Conservation (phyloP, 2,888 invertebrate species). For the Strigamia maritima region DNA sequence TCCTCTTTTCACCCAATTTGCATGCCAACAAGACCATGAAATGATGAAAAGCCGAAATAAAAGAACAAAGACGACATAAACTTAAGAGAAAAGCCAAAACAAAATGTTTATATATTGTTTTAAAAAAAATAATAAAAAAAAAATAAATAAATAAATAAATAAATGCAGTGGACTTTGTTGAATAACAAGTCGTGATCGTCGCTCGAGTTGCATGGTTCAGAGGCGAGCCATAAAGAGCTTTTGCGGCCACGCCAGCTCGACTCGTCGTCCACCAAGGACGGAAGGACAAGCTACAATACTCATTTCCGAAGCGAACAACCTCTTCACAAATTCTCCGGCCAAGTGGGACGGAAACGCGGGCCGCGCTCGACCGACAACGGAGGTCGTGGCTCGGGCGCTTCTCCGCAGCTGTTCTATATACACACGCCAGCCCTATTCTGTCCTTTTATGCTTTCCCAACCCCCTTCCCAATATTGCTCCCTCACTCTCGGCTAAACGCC, state of each 20-base stretch:
- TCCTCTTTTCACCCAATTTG: background rate
- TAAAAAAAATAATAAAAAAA: too few relatives aligned
- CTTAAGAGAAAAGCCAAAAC: background rate
- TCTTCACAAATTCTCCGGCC: slow-evolving; percentile 23
- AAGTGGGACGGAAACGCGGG: slow-evolving; percentile 8
- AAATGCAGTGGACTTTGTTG: background rate
- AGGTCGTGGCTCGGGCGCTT: background rate
- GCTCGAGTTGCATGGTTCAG: slow-evolving; percentile 15
- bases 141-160: background rate
- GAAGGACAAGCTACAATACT: slow-evolving; percentile 16
- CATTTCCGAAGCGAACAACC: background rate
- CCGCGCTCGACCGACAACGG: slow-evolving; percentile 5
- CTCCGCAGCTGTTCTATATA: background rate
- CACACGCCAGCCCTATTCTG: background rate
- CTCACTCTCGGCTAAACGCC: slow-evolving; percentile 1
- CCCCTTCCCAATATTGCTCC: background rate
- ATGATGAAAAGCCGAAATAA: background rate
- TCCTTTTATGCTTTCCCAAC: background rate
- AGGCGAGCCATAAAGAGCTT: slow-evolving; percentile 23
- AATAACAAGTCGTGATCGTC: background rate
- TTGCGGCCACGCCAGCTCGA: slow-evolving; percentile 8
- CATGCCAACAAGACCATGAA: background rate
- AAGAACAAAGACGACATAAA: background rate
- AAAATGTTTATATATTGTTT: too few relatives aligned
- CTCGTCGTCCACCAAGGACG: slow-evolving; percentile 1